phyloP scores from a whole-genome alignment of 2,113 vertebrate genomes.

The Lagopus leucura region DNA sequence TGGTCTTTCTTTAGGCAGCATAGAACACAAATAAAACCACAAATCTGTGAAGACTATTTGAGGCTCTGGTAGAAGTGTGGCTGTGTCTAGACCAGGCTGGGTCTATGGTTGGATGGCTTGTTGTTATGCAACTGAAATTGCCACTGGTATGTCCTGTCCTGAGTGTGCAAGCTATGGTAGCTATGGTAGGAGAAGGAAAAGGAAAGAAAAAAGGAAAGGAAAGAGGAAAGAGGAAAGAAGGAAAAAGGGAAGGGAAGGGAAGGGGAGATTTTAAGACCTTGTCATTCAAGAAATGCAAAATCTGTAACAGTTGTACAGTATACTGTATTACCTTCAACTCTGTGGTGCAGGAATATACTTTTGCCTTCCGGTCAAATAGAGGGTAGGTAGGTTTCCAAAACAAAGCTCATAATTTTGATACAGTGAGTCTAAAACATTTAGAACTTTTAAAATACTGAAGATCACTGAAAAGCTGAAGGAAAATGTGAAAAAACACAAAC shows the following conservation, averaged over 20 bases:
- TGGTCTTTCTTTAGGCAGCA: background rate
- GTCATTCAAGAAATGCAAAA: background rate
- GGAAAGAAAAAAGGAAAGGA: fast-evolving
- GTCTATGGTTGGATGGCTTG: background rate
- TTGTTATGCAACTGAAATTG: background rate
- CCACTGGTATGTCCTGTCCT: background rate
- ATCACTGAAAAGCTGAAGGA: background rate
- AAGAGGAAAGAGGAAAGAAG: no score
- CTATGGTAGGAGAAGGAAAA: background rate
- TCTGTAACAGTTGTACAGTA: background rate
- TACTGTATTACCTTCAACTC: background rate
- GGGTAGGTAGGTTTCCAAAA: background rate
- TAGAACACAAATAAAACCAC: background rate
- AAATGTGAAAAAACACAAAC: background rate
- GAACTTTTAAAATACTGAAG: background rate
- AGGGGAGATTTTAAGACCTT: background rate
- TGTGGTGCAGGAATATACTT: background rate
- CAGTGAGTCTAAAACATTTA: background rate
- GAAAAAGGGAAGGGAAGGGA: no score
- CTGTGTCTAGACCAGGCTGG: background rate
- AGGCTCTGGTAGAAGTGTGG: background rate
- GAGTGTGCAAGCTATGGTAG: background rate
- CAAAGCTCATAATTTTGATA: background rate
- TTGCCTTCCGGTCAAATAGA: background rate
- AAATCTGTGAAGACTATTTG: background rate